These are phyloP conservation scores for Choloepus didactylus DNA, from an alignment of 2,797 vertebrate species.

Conservation along the genomic window DNA sequence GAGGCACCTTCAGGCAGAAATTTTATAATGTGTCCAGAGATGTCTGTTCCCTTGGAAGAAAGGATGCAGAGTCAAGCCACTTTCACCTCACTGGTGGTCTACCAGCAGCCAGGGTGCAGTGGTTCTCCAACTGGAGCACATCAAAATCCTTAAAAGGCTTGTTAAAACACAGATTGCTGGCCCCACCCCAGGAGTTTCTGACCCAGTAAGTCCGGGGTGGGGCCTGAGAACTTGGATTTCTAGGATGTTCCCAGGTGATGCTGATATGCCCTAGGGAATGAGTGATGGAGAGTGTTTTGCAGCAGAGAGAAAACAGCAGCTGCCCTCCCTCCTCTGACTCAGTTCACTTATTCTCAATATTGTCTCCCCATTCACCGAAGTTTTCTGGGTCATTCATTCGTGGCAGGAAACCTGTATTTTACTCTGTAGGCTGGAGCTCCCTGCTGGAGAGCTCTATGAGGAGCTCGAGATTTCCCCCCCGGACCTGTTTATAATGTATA, in stretches of 20 bases:
- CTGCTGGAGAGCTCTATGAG: background rate
- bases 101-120: background rate
- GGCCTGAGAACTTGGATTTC: background rate
- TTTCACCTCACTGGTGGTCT: background rate
- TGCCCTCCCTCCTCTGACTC: background rate
- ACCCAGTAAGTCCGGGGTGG: background rate
- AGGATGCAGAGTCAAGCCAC: background rate
- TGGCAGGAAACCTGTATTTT: background rate
- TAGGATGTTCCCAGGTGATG: background rate
- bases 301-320: background rate
- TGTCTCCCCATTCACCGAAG: background rate
- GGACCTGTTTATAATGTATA: background rate
- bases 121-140: background rate
- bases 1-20: background rate
- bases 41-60: background rate
- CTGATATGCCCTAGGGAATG: background rate
- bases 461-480: background rate
- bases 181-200: background rate
- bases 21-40: background rate
- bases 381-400: background rate
- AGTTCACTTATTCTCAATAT: background rate
- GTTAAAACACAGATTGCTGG: background rate
- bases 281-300: background rate
- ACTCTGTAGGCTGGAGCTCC: background rate
- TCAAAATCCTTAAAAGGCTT: background rate